Conservation (phyloP, 2,888 invertebrate genomes). For the Acleris sparsana region DNA sequence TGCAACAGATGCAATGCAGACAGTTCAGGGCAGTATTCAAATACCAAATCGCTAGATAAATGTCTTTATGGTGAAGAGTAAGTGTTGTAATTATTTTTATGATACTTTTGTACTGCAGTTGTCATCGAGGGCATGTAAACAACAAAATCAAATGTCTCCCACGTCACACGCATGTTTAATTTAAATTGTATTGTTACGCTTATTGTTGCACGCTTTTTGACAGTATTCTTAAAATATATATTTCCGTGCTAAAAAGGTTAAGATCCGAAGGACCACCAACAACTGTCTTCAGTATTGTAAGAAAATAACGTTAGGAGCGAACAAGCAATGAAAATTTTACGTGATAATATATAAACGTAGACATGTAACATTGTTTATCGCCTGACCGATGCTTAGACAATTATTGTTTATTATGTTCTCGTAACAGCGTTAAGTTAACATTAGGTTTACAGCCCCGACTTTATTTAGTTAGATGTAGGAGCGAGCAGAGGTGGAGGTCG, state of each 20-base stretch:
- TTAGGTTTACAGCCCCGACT: constrained; percentile 71
- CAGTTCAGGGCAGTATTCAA: constrained; percentile 74
- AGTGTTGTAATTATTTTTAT: constrained; percentile 38
- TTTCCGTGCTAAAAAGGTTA: constrained; percentile 9
- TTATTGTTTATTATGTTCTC: constrained; percentile 29
- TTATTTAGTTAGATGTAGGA: constrained; percentile 54
- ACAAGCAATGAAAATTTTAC: constrained; percentile 34
- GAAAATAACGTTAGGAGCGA: constrained; percentile 25
- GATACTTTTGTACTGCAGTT: constrained; percentile 42
- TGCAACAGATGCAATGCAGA: constrained; percentile 44
- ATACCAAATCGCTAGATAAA: constrained; percentile 76
- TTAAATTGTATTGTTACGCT: constrained; percentile 29
- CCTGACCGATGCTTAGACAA: constrained; percentile 31
- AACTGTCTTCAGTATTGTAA: constrained; percentile 33
- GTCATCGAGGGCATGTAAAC: constrained; percentile 44
- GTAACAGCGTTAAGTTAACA: constrained; percentile 50
- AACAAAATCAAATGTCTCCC: constrained; percentile 38
- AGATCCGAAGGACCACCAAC: constrained; percentile 30
- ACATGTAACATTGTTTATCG: constrained; percentile 28
- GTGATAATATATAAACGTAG: constrained; percentile 25
- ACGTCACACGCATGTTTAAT: constrained; percentile 20
- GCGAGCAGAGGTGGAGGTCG: constrained; percentile 69
- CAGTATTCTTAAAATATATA: constrained; percentile 1
- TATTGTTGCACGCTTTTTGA: constrained; percentile 13
- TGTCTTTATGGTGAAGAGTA: constrained; percentile 55